Conservation (phyloP, 2,888 invertebrate species). For the Clistopyga incitator region DNA sequence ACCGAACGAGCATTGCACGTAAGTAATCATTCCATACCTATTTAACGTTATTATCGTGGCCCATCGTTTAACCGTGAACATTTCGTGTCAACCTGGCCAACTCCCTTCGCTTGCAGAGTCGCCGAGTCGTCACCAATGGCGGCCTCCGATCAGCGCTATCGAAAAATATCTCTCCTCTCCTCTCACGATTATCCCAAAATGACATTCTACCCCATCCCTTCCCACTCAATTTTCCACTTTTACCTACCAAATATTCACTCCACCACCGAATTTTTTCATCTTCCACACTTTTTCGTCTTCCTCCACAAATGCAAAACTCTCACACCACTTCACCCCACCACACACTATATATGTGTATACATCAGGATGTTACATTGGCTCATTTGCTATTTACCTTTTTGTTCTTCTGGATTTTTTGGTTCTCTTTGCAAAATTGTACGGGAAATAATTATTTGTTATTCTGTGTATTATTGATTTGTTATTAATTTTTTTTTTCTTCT, state of each 20-base stretch:
- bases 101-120: slow-evolving; percentile 9
- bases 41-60: neutral
- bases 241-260: neutral
- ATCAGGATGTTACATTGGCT: neutral
- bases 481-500: neutral
- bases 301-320: neutral
- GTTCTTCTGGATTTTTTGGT: neutral
- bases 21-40: slow-evolving; percentile 69
- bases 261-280: neutral
- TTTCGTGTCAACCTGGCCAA: neutral
- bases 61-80: slow-evolving; percentile 15
- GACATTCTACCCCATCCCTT: neutral
- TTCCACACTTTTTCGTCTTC: neutral
- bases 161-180: neutral
- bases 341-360: neutral
- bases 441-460: too few species aligned
- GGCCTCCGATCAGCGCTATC: slow-evolving; percentile 9
- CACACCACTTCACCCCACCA: neutral
- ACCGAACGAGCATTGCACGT: slow-evolving; percentile 77
- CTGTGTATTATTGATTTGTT: neutral
- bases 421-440: too few species aligned
- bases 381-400: neutral
- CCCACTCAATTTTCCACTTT: neutral
- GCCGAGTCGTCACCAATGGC: slow-evolving; percentile 22
- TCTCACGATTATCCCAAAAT: neutral